These are phyloP conservation scores for Esperia sulphurella DNA, from an alignment of 2,888 invertebrate genomes.

Conservation along the genomic window DNA sequence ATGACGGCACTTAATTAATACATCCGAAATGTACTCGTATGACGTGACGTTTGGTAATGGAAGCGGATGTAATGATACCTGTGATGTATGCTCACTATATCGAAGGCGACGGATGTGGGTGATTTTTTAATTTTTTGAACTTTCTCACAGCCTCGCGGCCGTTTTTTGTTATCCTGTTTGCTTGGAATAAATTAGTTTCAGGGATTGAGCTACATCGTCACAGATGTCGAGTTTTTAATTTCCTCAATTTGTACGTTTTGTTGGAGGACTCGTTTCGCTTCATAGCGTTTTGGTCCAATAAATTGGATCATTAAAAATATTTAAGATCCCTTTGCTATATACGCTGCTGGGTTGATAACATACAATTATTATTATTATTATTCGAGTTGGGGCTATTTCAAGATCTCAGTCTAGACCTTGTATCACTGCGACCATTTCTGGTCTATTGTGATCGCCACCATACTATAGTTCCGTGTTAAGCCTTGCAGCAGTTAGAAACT, in stretches of 20 bases:
- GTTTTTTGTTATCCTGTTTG: slow-evolving; percentile 62
- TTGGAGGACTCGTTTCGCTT: not conserved
- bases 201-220: slow-evolving; percentile 38
- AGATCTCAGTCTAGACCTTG: no score
- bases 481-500: no score
- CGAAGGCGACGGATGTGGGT: slow-evolving; percentile 42
- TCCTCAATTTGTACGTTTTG: slow-evolving; percentile 34
- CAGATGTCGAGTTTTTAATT: slow-evolving; percentile 59
- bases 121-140: slow-evolving; percentile 36
- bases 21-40: no score
- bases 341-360: no score
- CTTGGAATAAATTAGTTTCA: slow-evolving; percentile 43
- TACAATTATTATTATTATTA: no score
- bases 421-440: no score
- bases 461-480: no score
- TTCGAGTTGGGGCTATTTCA: no score
- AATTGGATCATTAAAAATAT: not conserved
- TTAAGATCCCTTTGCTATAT: not conserved
- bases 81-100: slow-evolving; percentile 42
- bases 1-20: no score
- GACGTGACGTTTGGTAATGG: slow-evolving; percentile 27
- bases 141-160: slow-evolving; percentile 46
- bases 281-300: not conserved
- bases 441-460: no score
- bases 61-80: slow-evolving; percentile 31